Evolutionary conservation across 1,140 invertebrate species (phyloP).

Genomic region (Ptiloglossa arizonensis): DNA sequence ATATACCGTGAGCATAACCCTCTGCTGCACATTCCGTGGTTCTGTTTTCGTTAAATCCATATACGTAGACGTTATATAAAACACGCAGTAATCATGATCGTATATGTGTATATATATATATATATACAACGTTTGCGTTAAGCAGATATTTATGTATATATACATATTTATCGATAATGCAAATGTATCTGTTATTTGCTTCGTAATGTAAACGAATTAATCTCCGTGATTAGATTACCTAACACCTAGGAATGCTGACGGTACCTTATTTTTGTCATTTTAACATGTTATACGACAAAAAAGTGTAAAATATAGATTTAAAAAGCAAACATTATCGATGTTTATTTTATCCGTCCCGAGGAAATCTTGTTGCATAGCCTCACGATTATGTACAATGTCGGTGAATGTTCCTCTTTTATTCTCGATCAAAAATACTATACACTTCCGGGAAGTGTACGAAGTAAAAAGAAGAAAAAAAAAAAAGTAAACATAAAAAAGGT

Average conservation of each 20-base stretch:
- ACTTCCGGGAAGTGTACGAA: not conserved
- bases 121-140: too few relatives aligned
- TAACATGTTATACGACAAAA: conserved; percentile 57
- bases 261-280: conserved; percentile 64
- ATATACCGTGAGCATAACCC: conserved; percentile 40
- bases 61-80: not conserved
- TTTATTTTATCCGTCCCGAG: conserved; percentile 50
- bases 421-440: not conserved
- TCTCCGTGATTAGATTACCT: conserved; percentile 23
- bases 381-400: not conserved
- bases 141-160: too few relatives aligned
- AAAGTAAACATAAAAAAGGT: conserved; percentile 10
- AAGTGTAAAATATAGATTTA: conserved; percentile 61
- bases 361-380: not conserved
- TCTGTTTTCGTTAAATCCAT: not conserved
- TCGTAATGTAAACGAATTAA: conserved; percentile 16
- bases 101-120: not conserved
- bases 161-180: not conserved
- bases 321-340: conserved; percentile 45
- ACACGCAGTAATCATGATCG: not conserved
- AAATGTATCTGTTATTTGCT: conserved; percentile 10
- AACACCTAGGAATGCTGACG: conserved; percentile 30
- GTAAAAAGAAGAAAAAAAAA: conserved; percentile 29
- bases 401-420: not conserved
- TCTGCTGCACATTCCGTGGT: conserved; percentile 17